Evolutionary conservation across 2,113 vertebrate species (phyloP).

Genomic region (Leptodactylus fuscus): DNA sequence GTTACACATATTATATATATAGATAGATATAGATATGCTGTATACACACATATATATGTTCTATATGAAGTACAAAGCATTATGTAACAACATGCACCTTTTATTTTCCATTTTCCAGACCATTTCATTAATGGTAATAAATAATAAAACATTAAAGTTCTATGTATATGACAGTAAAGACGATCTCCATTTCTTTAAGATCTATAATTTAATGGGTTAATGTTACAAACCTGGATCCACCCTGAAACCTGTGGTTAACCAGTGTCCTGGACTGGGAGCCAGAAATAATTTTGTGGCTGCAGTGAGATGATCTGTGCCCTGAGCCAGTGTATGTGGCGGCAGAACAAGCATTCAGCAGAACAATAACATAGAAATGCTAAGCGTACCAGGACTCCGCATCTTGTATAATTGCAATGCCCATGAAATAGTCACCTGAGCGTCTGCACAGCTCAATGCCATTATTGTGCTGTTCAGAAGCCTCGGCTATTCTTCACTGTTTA

Average conservation of each 20-base stretch:
- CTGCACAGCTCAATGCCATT: slow-evolving; percentile 42
- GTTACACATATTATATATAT: too few relatives aligned
- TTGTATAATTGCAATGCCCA: slow-evolving; percentile 39
- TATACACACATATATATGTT: too few relatives aligned
- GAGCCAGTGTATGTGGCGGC: not conserved
- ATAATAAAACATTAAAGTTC: too few relatives aligned
- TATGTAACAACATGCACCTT: too few relatives aligned
- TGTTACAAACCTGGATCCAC: slow-evolving; percentile 2
- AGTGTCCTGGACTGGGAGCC: not conserved
- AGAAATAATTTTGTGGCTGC: not conserved
- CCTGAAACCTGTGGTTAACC: slow-evolving; percentile 46
- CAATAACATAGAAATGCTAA: slow-evolving; percentile 14
- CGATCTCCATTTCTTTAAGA: too few relatives aligned
- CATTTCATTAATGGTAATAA: too few relatives aligned
- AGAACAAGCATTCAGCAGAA: slow-evolving; percentile 36
- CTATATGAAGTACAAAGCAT: too few relatives aligned
- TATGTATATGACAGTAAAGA: too few relatives aligned
- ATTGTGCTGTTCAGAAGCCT: slow-evolving; percentile 29
- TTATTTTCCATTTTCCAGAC: too few relatives aligned
- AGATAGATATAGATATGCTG: too few relatives aligned
- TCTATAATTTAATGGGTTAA: not conserved
- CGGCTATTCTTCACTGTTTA: slow-evolving; percentile 44
- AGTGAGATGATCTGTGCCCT: not conserved
- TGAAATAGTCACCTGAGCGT: slow-evolving; percentile 35
- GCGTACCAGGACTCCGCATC: slow-evolving; percentile 1